These are phyloP conservation scores for Anarsia innoxiella DNA, from an alignment of 2,888 invertebrate species.

Conservation along the genomic window DNA sequence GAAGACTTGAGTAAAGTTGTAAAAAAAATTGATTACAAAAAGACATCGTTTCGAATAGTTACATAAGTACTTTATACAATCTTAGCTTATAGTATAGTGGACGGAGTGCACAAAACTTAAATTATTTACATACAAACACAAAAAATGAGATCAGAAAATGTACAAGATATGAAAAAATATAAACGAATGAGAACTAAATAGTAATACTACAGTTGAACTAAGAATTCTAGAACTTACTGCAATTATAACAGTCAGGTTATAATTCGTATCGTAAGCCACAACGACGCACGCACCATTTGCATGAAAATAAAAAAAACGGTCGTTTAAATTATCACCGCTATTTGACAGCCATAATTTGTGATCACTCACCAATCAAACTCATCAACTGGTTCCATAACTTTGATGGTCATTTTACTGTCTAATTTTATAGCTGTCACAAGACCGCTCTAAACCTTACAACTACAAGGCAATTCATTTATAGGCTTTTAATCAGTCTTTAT, in stretches of 20 bases:
- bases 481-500: slow-evolving; percentile 59
- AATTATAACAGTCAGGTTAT: slow-evolving; percentile 10
- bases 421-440: slow-evolving; percentile 17
- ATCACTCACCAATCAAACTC: too few relatives aligned
- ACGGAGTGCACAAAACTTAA: slow-evolving; percentile 33
- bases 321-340: slow-evolving; percentile 12
- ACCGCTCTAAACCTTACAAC: slow-evolving; percentile 23
- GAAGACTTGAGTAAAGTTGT: too few relatives aligned
- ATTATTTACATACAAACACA: slow-evolving; percentile 40
- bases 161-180: slow-evolving; percentile 46
- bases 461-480: slow-evolving; percentile 46
- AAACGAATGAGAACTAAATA: slow-evolving; percentile 27
- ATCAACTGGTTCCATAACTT: slow-evolving; percentile 14
- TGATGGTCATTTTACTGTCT: slow-evolving; percentile 14
- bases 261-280: slow-evolving; percentile 6
- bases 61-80: too few relatives aligned
- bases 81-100: slow-evolving; percentile 22
- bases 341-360: slow-evolving; percentile 14
- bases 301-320: slow-evolving; percentile 8
- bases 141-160: slow-evolving; percentile 67
- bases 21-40: too few relatives aligned
- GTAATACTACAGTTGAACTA: slow-evolving; percentile 26
- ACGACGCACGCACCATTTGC: slow-evolving; percentile 5
- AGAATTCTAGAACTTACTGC: slow-evolving; percentile 27
- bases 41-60: too few relatives aligned